phyloP scores from a whole-genome alignment of 2,113 vertebrate genomes.

The Ceratotherium simum region DNA sequence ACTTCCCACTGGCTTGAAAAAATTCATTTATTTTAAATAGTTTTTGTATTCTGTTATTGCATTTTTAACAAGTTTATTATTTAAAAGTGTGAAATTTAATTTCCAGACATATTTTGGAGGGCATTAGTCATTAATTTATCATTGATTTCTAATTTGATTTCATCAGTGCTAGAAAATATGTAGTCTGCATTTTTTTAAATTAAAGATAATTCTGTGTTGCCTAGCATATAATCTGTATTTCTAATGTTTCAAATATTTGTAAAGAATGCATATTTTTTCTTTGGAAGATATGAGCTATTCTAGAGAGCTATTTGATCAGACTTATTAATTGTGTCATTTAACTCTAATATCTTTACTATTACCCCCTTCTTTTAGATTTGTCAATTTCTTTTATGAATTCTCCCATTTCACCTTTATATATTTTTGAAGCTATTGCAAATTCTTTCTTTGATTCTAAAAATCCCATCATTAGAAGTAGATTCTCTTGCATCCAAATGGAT shows the following conservation, averaged over 20 bases:
- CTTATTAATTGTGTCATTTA: conserved; percentile 1
- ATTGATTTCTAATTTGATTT: conserved; percentile 60
- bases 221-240: background rate
- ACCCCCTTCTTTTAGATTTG: background rate
- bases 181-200: background rate
- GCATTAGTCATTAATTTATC: background rate
- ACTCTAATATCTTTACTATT: background rate
- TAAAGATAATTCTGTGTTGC: background rate
- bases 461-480: background rate
- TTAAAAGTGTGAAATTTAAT: background rate
- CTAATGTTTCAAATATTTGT: background rate
- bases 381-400: background rate
- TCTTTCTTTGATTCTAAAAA: background rate
- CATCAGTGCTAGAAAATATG: conserved; percentile 26
- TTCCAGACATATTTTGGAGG: background rate
- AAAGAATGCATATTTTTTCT: background rate
- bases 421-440: background rate
- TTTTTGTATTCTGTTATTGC: background rate
- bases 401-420: background rate
- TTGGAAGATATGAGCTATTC: background rate
- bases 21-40: background rate
- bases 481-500: background rate
- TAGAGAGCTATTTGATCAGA: background rate
- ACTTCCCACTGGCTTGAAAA: background rate
- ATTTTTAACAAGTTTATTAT: conserved; percentile 8